These are phyloP conservation scores for Brachymystax lenok DNA, from an alignment of 2,797 vertebrate genomes.

Conservation along the genomic window DNA sequence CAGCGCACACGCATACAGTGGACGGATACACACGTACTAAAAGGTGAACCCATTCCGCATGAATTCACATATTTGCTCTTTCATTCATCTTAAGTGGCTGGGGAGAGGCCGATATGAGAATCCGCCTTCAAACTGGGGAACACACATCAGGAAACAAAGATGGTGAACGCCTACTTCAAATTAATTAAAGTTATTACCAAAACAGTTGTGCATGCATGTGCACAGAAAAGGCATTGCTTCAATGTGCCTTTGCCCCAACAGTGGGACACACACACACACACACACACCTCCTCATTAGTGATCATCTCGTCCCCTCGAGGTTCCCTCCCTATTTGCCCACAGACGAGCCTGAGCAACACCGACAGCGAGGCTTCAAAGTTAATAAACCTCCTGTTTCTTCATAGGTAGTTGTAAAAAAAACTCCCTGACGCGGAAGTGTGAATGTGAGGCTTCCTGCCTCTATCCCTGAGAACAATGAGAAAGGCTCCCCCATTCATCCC, in stretches of 20 bases:
- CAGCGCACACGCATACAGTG: not conserved
- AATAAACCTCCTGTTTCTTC: constrained; percentile 47
- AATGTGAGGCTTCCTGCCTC: constrained; percentile 59
- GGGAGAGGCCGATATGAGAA: too few relatives aligned
- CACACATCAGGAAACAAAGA: not conserved
- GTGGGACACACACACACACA: not conserved
- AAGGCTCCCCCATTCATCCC: constrained; percentile 12
- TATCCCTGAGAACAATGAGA: constrained; percentile 55
- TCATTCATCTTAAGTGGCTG: too few relatives aligned
- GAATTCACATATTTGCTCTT: too few relatives aligned
- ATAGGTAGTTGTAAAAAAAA: constrained; percentile 42
- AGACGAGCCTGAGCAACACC: constrained; percentile 12
- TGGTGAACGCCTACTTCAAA: not conserved
- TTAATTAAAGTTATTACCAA: not conserved
- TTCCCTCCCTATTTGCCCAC: not conserved
- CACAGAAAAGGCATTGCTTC: not conserved
- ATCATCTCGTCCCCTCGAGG: not conserved
- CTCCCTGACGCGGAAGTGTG: constrained; percentile 58
- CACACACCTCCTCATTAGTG: not conserved
- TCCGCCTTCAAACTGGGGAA: not conserved
- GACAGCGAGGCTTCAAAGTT: constrained; percentile 18
- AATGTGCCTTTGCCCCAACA: not conserved
- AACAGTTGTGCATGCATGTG: not conserved
- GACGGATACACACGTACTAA: not conserved
- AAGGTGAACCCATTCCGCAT: not conserved